Conservation (phyloP, 2,888 invertebrate genomes). For the Morpho achilles region DNA sequence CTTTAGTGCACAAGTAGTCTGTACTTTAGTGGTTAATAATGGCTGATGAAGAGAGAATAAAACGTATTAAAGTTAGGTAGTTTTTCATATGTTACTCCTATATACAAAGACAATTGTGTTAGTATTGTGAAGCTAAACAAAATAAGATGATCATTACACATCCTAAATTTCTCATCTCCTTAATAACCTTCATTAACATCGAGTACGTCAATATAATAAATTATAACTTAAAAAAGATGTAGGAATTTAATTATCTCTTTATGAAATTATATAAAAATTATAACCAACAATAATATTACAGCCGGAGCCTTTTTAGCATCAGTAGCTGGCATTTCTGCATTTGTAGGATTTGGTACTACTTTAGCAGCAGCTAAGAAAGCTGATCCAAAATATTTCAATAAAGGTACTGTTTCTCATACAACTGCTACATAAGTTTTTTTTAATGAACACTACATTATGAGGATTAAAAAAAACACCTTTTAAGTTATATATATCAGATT, state of each 20-base stretch:
- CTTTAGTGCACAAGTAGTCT: not conserved
- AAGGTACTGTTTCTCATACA: slow-evolving; percentile 61
- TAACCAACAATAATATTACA: slow-evolving; percentile 47
- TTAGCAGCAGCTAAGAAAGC: slow-evolving; percentile 87
- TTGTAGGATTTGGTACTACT: slow-evolving; percentile 90
- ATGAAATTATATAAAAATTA: too few relatives aligned
- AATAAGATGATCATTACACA: too few relatives aligned
- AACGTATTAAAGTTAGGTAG: slow-evolving; percentile 60
- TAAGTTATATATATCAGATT: too few relatives aligned
- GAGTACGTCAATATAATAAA: too few relatives aligned
- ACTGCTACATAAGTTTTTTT: too few relatives aligned
- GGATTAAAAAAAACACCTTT: too few relatives aligned
- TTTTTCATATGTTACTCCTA: not conserved
- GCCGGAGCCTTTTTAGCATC: slow-evolving; percentile 85
- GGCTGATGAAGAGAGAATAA: slow-evolving; percentile 59
- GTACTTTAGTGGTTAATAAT: slow-evolving; percentile 22
- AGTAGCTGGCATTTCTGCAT: slow-evolving; percentile 87
- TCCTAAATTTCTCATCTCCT: too few relatives aligned
- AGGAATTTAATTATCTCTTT: too few relatives aligned
- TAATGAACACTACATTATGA: too few relatives aligned
- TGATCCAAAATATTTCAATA: slow-evolving; percentile 88
- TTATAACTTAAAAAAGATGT: too few relatives aligned
- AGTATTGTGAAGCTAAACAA: not conserved
- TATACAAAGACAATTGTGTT: not conserved
- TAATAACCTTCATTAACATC: too few relatives aligned